These are phyloP conservation scores for Chiroxiphia lanceolata DNA, from an alignment of 2,797 vertebrate species.

Conservation along the genomic window DNA sequence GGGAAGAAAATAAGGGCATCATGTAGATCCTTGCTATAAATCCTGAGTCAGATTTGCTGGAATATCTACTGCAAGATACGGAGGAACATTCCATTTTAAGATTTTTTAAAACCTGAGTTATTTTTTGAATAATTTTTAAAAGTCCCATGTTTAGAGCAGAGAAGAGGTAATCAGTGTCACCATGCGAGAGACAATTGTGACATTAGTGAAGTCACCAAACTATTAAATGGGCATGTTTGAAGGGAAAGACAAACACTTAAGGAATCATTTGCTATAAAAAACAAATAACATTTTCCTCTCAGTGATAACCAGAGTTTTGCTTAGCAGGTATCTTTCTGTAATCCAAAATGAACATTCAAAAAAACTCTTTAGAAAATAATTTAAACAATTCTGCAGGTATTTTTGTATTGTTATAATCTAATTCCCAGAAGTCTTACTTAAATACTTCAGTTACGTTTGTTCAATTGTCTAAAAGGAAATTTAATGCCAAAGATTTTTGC, in stretches of 20 bases:
- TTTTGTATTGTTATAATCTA: not conserved
- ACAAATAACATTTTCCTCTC: slow-evolving; percentile 25
- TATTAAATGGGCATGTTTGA: slow-evolving; percentile 14
- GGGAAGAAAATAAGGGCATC: not conserved
- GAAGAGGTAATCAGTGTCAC: not conserved
- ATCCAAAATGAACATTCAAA: not conserved
- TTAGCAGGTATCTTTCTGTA: not conserved
- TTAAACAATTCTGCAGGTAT: not conserved
- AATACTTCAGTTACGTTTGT: rapidly evolving
- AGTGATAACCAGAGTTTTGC: not conserved
- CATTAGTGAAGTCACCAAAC: not conserved
- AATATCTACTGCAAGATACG: not conserved
- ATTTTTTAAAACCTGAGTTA: slow-evolving; percentile 39
- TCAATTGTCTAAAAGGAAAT: not conserved
- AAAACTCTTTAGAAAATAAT: not conserved
- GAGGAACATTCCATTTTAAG: slow-evolving; percentile 19
- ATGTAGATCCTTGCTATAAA: not conserved
- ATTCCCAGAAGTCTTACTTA: not conserved
- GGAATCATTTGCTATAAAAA: slow-evolving; percentile 26
- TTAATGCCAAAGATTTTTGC: not conserved
- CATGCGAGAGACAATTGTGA: not conserved
- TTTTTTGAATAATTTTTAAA: slow-evolving; percentile 20
- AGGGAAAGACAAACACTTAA: slow-evolving; percentile 24
- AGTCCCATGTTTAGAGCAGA: not conserved
- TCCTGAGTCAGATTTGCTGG: not conserved